Evolutionary conservation across 1,140 invertebrate species (phyloP), one percentile per base, ranked within the genome.

Genomic region (Phthorimaea operculella): DNA sequence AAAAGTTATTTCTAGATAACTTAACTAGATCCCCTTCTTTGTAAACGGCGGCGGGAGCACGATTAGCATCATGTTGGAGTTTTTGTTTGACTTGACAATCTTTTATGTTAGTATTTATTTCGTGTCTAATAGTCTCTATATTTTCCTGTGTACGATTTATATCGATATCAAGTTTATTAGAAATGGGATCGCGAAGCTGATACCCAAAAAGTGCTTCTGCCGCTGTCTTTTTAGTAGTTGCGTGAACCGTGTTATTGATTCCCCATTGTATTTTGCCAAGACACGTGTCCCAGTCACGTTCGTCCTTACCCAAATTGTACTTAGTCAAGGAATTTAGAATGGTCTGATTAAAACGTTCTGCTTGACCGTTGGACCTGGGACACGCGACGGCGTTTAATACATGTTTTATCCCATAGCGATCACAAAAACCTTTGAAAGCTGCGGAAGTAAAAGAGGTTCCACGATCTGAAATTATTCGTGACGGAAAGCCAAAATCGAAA

Each of bases 371-470:
- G 0, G 57, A 56, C 47, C 62, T 55, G 9, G 58, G 63, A 54
- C 54, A 63, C 28, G 63, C 61, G n/a, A 66, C 60, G 33, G 69
- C 63, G 12, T 66, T 68, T 9, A 64, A 34, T 9, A 66, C 51
- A 36, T 71, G 68, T 39, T 64, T 66, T 28, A 71, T 63, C n/a
- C 58, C 57, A 16, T 51, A 12, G 4, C 5, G 8, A n/a, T 16
- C 11, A 36, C 62, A 65, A 61, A 65, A 68, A 6, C 0, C 6
- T 57, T 65, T 54, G 44, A 70, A 70, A 39, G 34, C 42, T 16
- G 34, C 11, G 4, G 58, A 65, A n/a, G 63, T 70, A 39, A 69
- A 69, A n/a, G 51, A 28, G 1, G 61, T 66, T 7, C 57, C 61
- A 15, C 63, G 55, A 47, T 69, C 66, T 0, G 61, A 62, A 4